phyloP scores from a whole-genome alignment of 2,113 vertebrate genomes.

The Puma concolor region DNA sequence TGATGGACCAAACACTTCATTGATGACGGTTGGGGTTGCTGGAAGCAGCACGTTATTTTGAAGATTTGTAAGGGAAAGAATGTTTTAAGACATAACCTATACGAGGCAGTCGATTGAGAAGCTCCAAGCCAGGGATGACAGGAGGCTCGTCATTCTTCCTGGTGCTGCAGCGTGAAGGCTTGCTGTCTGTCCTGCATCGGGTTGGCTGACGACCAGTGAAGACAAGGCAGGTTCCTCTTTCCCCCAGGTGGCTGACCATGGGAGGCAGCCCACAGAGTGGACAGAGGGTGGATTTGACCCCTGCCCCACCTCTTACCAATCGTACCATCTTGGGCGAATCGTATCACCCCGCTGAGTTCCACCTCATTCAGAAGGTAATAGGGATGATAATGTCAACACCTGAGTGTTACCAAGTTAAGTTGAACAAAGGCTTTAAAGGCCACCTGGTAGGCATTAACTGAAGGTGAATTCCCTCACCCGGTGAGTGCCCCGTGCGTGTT shows the following conservation, averaged over 20 bases:
- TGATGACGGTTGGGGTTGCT: background rate
- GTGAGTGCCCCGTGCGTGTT: background rate
- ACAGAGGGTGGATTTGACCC: background rate
- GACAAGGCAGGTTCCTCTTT: background rate
- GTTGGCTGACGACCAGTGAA: accelerated
- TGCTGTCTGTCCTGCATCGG: background rate
- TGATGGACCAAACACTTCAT: no score
- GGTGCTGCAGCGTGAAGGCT: background rate
- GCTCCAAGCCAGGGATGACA: background rate
- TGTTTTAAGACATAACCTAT: background rate
- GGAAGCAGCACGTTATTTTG: background rate
- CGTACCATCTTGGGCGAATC: background rate
- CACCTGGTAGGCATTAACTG: accelerated
- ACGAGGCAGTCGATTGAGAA: background rate
- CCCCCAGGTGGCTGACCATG: background rate
- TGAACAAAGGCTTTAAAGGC: background rate
- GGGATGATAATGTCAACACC: no score
- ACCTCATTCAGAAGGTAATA: background rate
- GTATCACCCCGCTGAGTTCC: background rate
- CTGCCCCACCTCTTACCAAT: background rate
- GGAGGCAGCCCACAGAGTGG: background rate
- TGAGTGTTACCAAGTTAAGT: background rate
- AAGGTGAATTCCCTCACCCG: no score
- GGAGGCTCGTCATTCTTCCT: background rate
- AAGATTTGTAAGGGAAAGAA: background rate